Evolutionary conservation across 2,113 vertebrate species (phyloP), one percentile per base, ranked within the genome.

Genomic region (Pelecanus crispus): DNA sequence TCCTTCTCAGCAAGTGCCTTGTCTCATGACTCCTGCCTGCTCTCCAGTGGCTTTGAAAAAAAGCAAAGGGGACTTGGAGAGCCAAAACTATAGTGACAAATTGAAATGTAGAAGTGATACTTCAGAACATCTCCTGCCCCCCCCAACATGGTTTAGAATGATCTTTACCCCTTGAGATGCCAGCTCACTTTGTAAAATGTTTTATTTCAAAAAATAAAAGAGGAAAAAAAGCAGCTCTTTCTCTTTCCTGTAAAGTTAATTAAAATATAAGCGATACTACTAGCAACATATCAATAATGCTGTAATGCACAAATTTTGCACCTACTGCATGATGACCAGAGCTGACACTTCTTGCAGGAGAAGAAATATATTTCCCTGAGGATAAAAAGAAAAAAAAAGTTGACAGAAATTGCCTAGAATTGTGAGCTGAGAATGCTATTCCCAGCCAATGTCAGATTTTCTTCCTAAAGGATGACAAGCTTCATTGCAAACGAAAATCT

Each of bases 181-280:
- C 36, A 13, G 10, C 59, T 94, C 29, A 2, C 38, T 66, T 31
- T 91, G 86, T 42, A 29, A 72, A 88, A 18, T 70, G 15, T 29
- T 77, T 90, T 71, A 59, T 74, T 81, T 49, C 40, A 85, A 62
- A 74, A 85, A 84, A 90, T 6, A 17, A 8, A 7, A 47, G 17
- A 44, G n/a, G 52, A 10, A 68, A 44, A 65, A 50, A 11, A 26
- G 2, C 7, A 42, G 6, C 26, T 67, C 19, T 73, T 59, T 31
- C 74, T 88, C 50, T 65, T 86, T 94, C 63, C 91, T 62, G 75
- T 44, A 91, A 81, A 95, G 90, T 68, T 95, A 96, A 97, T 97
- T 95, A 96, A 92, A 95, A 94, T 61, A 45, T 15, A 91, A 86
- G 75, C 62, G 75, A 40, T 24, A 49, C 77, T 67, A 81, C 61